These are phyloP conservation scores for Oreohelix idahoensis DNA, from an alignment of 1,140 invertebrate species.

Conservation along the genomic window DNA sequence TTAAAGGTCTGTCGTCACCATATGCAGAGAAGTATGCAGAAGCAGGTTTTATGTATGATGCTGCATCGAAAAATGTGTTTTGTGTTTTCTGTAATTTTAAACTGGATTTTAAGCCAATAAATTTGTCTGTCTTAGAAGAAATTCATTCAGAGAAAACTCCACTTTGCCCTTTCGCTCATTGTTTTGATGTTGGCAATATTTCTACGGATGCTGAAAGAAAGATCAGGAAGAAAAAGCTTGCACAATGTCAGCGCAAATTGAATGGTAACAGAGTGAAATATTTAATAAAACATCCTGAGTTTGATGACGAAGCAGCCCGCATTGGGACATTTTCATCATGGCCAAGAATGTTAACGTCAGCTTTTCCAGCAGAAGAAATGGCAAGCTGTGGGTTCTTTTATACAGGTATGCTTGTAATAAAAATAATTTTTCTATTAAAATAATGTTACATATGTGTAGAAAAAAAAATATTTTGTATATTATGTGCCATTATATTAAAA, in stretches of 20 bases:
- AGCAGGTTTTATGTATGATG: slow-evolving; percentile 8
- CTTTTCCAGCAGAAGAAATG: slow-evolving; percentile 14
- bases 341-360: background rate
- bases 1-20: background rate
- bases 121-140: background rate
- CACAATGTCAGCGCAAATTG: background rate
- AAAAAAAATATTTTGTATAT: too few species aligned
- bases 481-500: too few species aligned
- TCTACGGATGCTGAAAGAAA: background rate
- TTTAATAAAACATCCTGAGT: slow-evolving; percentile 24
- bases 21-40: slow-evolving; percentile 15
- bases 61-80: slow-evolving; percentile 4
- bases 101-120: slow-evolving; percentile 14
- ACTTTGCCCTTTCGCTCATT: background rate
- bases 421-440: too few species aligned
- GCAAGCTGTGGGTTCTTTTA: slow-evolving; percentile 22
- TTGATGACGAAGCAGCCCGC: slow-evolving; percentile 8
- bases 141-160: slow-evolving; percentile 3
- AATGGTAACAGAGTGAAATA: background rate
- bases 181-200: slow-evolving; percentile 23
- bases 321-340: background rate
- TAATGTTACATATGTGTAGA: too few species aligned
- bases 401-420: slow-evolving; percentile 21
- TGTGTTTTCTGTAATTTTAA: slow-evolving; percentile 14
- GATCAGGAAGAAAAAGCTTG: background rate